Evolutionary conservation across 2,797 vertebrate genomes (phyloP).

Genomic region (Scolopax bukidnonensis): DNA sequence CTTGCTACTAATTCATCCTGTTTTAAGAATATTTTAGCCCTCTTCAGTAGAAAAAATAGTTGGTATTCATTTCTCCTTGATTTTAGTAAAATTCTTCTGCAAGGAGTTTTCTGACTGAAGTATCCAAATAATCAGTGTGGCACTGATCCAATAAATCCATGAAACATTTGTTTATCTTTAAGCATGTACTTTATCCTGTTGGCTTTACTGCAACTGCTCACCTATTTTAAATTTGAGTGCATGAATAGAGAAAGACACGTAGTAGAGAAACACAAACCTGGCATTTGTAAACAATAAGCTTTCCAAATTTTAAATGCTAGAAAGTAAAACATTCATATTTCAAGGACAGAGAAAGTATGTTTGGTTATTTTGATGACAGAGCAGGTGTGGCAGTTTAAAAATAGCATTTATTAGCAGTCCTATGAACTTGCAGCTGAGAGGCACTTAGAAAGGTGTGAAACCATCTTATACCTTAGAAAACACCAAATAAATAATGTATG

Average conservation of each 20-base stretch:
- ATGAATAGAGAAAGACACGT: background rate
- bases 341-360: slow-evolving; percentile 27
- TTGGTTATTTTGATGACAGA: background rate
- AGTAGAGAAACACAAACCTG: background rate
- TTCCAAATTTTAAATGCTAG: background rate
- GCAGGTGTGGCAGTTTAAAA: slow-evolving; percentile 46
- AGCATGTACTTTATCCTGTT: background rate
- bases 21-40: background rate
- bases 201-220: background rate
- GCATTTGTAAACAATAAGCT: background rate
- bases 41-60: background rate
- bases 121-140: background rate
- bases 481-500: slow-evolving; percentile 28
- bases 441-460: slow-evolving; percentile 35
- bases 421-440: slow-evolving; percentile 19
- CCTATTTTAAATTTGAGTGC: background rate
- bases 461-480: slow-evolving; percentile 25
- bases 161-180: slow-evolving; percentile 17
- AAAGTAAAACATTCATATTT: background rate
- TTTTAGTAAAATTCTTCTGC: background rate
- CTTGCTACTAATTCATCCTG: background rate
- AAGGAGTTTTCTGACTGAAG: background rate
- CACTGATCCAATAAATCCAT: background rate
- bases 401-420: slow-evolving; percentile 41
- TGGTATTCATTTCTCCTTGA: background rate